Evolutionary conservation across 2,113 vertebrate genomes (phyloP), one percentile per base, ranked within the genome.

Genomic region (Psilopsiagon aymara): DNA sequence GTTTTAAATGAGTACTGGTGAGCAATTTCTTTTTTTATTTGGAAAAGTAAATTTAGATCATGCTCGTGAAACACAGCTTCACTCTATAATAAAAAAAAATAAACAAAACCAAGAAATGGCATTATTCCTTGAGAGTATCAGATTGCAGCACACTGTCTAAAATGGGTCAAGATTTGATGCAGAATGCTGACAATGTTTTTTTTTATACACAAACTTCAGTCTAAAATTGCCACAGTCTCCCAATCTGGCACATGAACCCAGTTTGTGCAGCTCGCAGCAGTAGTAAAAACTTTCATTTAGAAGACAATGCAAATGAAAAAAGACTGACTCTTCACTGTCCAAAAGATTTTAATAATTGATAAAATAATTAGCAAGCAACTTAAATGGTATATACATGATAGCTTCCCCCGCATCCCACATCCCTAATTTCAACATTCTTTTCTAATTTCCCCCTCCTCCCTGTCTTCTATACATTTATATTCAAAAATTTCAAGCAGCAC

Each of bases 81-180:
- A 79, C 10, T 91, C 24, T 28, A 29, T 39, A 39, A 39, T 39
- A 6, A 37, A 39, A 75, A 15, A 41, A 74, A 51, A 25, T 51
- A 83, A 37, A 55, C 3, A 5, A 29, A 52, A 12, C 43, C 55
- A 57, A 88, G 78, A 88, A 81, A 88, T 7, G 18, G 31, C 60
- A 73, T 83, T 80, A 71, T 51, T 86, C 14, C 46, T 63, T 68
- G 37, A 16, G 89, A 93, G 21, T 39, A 84, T 79, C 19, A 71
- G 52, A 78, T 6, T 53, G 52, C 28, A 90, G 51, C 47, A 64
- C 35, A 55, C 29, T 57, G 60, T 78, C 79, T 86, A 90, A 96
- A 96, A 88, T 73, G 39, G 94, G 86, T 96, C 90, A 96, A 92
- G 82, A 86, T 75, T 73, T 75, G 44, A 75, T 82, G n/a, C 52